These are phyloP conservation scores for Pantherophis vulpinus DNA, from an alignment of 2,797 vertebrate genomes.

Conservation along the genomic window DNA sequence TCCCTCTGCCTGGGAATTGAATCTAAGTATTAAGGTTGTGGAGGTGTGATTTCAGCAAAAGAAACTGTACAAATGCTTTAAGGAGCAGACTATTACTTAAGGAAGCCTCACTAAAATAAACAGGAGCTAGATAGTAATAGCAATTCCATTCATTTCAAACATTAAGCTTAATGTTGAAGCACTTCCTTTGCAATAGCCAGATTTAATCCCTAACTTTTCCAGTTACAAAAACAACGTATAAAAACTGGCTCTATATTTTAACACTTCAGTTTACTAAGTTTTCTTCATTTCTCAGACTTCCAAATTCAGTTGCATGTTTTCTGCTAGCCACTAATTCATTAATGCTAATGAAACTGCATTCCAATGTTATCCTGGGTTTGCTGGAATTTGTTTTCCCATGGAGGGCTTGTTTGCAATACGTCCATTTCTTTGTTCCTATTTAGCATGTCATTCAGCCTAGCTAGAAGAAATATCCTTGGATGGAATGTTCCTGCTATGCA, in stretches of 20 bases:
- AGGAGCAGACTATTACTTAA: not conserved
- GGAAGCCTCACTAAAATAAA: not conserved
- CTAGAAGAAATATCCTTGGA: not conserved
- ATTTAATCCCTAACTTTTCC: not conserved
- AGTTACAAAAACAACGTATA: not conserved
- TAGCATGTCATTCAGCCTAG: not conserved
- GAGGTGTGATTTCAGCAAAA: not conserved
- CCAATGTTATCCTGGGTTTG: not conserved
- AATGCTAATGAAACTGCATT: not conserved
- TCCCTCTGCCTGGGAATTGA: not conserved
- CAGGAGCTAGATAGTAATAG: not conserved
- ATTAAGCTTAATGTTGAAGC: not conserved
- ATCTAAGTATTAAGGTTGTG: not conserved
- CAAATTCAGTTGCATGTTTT: not conserved
- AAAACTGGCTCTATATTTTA: not conserved
- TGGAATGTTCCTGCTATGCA: not conserved
- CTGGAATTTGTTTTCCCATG: not conserved
- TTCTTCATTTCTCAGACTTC: not conserved
- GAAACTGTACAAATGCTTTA: not conserved
- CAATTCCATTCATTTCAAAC: not conserved
- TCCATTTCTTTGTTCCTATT: not conserved
- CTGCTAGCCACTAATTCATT: not conserved
- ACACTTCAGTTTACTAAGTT: not conserved
- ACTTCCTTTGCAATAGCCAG: not conserved
- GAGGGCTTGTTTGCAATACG: not conserved